Evolutionary conservation across 2,797 vertebrate genomes (phyloP).

Genomic region (Epinephelus coioides): DNA sequence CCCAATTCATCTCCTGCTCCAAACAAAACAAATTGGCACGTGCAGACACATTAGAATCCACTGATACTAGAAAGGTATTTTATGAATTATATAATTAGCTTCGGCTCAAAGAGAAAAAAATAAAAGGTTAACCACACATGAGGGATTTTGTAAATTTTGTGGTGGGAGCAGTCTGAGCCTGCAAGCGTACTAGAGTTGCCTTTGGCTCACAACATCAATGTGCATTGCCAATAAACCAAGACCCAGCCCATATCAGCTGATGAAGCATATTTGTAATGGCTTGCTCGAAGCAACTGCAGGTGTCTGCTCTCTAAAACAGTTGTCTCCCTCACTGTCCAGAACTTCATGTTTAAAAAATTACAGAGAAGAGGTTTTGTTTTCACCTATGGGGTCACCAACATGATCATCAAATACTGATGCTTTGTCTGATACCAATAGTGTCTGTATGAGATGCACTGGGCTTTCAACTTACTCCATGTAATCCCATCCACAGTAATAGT

Average conservation of each 20-base stretch:
- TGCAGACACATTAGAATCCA: constrained; percentile 35
- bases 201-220: constrained; percentile 23
- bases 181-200: constrained; percentile 23
- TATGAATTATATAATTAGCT: constrained; percentile 37
- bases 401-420: too few species aligned
- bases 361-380: not conserved
- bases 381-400: too few species aligned
- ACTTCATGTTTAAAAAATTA: not conserved
- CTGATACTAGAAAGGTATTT: constrained; percentile 41
- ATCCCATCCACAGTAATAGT: too few species aligned
- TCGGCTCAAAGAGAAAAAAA: constrained; percentile 13
- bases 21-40: constrained; percentile 56
- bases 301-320: constrained; percentile 14
- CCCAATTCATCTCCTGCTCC: constrained; percentile 43
- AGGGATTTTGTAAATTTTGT: constrained; percentile 6
- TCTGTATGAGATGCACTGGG: too few species aligned
- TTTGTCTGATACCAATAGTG: too few species aligned
- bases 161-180: constrained; percentile 23
- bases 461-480: too few species aligned
- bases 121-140: constrained; percentile 30
- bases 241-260: constrained; percentile 28
- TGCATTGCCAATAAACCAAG: constrained; percentile 12
- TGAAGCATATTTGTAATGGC: constrained; percentile 30
- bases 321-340: not conserved
- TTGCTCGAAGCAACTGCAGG: not conserved